Conservation (phyloP, 1,140 invertebrate genomes). For the Papilio polyxenes region DNA sequence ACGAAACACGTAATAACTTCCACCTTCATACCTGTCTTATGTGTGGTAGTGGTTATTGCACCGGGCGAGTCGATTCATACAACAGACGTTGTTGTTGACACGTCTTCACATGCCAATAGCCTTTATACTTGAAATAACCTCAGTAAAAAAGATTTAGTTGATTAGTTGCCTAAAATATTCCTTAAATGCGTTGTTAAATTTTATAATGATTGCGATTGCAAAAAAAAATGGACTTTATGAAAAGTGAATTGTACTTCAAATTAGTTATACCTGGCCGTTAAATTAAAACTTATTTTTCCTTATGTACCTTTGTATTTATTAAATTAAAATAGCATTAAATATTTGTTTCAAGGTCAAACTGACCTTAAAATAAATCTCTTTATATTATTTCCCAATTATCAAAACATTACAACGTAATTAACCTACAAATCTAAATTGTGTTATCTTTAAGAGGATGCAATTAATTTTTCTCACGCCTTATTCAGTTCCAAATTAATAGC, state of each 20-base stretch:
- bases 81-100: too few relatives aligned
- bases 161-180: too few relatives aligned
- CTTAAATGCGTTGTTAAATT: too few relatives aligned
- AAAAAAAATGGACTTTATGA: not conserved
- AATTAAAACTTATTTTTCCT: not conserved
- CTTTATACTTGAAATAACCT: too few relatives aligned
- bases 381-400: not conserved
- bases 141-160: too few relatives aligned
- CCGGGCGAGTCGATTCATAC: too few relatives aligned
- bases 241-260: not conserved
- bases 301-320: not conserved
- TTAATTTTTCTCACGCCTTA: not conserved
- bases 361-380: not conserved
- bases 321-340: not conserved
- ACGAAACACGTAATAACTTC: too few relatives aligned
- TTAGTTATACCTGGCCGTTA: not conserved
- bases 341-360: not conserved
- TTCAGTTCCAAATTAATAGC: too few relatives aligned
- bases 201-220: too few relatives aligned
- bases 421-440: not conserved
- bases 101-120: too few relatives aligned
- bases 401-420: conserved; percentile 3
- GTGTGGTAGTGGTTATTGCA: too few relatives aligned
- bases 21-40: too few relatives aligned
- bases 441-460: not conserved